These are phyloP conservation scores for Parochlus steinenii DNA, from an alignment of 2,888 invertebrate genomes.

Conservation along the genomic window DNA sequence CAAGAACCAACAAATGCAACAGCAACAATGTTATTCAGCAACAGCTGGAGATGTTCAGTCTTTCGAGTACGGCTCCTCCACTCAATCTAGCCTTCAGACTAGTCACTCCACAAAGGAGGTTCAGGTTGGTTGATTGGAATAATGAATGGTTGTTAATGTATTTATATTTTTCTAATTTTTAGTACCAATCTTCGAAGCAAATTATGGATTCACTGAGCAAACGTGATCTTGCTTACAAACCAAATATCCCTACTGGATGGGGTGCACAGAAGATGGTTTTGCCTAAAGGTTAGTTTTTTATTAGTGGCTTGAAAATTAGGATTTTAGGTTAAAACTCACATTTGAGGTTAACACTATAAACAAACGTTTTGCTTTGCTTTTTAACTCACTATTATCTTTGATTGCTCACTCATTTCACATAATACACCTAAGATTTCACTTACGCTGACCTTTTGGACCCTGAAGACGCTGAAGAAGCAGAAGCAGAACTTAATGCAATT, in stretches of 20 bases:
- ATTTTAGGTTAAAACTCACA: neutral
- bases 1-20: neutral
- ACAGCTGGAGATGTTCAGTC: constrained; percentile 1
- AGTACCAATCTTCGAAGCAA: constrained; percentile 10
- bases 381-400: neutral
- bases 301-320: neutral
- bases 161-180: constrained; percentile 1
- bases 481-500: constrained; percentile 6
- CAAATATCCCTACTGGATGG: constrained; percentile 30
- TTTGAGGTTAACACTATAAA: neutral
- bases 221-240: constrained; percentile 28
- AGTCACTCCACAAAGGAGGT: constrained; percentile 2
- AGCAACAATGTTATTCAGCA: constrained; percentile 25
- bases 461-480: constrained; percentile 1
- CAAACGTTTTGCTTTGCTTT: neutral
- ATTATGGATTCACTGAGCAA: constrained; percentile 3
- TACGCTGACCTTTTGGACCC: neutral
- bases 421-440: neutral
- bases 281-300: constrained; percentile 23
- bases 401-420: neutral
- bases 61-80: constrained; percentile 5
- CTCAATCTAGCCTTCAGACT: neutral
- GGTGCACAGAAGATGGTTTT: constrained; percentile 25
- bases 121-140: constrained; percentile 4
- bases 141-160: constrained; percentile 2